Conservation (phyloP, 2,888 invertebrate species). For the Stenchaetothrips biformis region DNA sequence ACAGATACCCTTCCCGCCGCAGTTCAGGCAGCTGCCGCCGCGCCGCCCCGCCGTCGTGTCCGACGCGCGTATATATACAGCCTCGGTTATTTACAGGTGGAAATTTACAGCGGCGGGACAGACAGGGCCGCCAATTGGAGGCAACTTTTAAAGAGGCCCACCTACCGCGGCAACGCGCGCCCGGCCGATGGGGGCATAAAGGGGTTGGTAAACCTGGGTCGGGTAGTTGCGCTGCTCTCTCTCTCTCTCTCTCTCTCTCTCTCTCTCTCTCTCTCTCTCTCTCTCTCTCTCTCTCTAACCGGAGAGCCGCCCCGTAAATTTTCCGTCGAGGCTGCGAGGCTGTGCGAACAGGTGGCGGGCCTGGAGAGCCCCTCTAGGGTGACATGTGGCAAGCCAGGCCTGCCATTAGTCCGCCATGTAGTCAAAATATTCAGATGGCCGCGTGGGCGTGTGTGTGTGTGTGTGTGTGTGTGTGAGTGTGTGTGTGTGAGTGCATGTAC, state of each 20-base stretch:
- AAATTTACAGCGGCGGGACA: background rate
- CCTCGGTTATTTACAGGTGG: background rate
- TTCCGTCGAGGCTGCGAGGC: background rate
- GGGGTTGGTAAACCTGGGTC: no score
- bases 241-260: no score
- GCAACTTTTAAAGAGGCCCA: background rate
- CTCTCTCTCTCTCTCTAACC: no score
- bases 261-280: no score
- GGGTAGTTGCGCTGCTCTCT: no score
- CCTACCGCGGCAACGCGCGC: no score
- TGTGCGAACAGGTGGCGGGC: background rate
- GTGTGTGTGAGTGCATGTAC: no score
- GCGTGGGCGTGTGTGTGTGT: background rate
- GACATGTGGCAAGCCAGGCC: slow-evolving; percentile 8
- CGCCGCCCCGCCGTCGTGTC: background rate
- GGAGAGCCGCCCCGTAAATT: background rate
- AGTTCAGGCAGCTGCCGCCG: background rate
- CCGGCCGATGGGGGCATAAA: no score
- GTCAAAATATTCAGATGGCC: slow-evolving; percentile 16
- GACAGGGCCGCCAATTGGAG: background rate
- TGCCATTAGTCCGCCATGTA: background rate
- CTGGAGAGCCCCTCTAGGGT: background rate
- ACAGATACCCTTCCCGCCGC: background rate
- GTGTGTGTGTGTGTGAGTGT: no score
- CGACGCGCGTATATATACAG: background rate